phyloP scores from a whole-genome alignment of 2,797 vertebrate species.

The Hipposideros larvatus region DNA sequence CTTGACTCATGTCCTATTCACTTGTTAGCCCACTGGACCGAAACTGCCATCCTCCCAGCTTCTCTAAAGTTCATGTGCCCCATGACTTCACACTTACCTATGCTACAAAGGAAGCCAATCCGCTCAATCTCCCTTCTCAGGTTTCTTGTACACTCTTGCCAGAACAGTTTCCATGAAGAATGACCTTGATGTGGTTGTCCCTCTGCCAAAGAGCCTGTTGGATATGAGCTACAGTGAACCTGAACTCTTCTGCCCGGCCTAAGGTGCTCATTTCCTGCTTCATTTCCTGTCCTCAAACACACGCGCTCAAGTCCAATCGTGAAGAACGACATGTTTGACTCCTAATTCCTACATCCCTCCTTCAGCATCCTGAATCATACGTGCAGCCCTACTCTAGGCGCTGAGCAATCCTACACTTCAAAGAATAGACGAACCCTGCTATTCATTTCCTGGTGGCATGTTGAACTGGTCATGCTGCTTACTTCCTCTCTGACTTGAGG shows the following conservation, averaged over 20 bases:
- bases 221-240: neutral
- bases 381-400: neutral
- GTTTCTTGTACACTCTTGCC: neutral
- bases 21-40: neutral
- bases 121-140: neutral
- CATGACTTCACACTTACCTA: neutral
- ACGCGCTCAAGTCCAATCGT: neutral
- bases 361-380: neutral
- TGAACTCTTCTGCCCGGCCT: neutral
- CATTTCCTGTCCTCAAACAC: neutral
- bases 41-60: neutral
- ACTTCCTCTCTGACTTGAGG: neutral
- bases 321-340: neutral
- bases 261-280: neutral
- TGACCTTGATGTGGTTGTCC: no score
- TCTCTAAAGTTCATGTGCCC: neutral
- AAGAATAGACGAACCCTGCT: no score
- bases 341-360: no score
- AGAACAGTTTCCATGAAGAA: neutral
- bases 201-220: neutral
- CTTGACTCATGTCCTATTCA: neutral
- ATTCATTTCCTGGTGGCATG: neutral
- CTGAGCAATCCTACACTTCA: neutral
- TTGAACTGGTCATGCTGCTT: neutral
- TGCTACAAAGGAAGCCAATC: neutral